Conservation (phyloP, 2,113 vertebrate genomes). For the Epinephelus lanceolatus region DNA sequence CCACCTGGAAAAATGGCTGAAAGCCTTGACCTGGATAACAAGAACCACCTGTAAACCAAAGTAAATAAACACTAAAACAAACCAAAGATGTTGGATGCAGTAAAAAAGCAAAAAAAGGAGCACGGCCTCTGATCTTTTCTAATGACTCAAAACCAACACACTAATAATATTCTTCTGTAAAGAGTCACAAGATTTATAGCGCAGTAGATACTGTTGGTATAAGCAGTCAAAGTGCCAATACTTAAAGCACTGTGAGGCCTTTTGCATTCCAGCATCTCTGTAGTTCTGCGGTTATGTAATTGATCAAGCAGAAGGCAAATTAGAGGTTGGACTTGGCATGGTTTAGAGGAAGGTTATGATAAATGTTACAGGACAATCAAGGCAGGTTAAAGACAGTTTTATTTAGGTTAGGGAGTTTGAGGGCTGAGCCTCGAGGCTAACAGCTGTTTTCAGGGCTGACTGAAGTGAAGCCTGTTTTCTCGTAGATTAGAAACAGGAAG, state of each 20-base stretch:
- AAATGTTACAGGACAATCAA: constrained; percentile 51
- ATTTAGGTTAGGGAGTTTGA: constrained; percentile 41
- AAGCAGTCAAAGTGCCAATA: background rate
- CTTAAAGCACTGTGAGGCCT: background rate
- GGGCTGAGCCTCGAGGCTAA: constrained; percentile 42
- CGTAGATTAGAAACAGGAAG: constrained; percentile 71
- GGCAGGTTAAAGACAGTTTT: constrained; percentile 55
- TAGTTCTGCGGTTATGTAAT: constrained; percentile 27
- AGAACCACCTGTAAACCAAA: constrained; percentile 26
- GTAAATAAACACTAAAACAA: constrained; percentile 5
- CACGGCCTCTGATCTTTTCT: background rate
- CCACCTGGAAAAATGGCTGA: background rate
- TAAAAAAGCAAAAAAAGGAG: background rate
- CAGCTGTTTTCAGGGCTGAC: constrained; percentile 52
- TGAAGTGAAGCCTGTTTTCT: constrained; percentile 50
- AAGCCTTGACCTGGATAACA: background rate
- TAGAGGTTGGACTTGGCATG: constrained; percentile 1
- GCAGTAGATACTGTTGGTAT: background rate
- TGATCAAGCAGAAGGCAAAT: constrained; percentile 32
- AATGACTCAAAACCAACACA: constrained; percentile 20
- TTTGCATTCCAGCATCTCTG: constrained; percentile 4
- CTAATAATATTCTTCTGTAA: background rate
- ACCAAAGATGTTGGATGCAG: background rate
- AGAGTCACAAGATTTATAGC: background rate
- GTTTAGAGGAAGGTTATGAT: constrained; percentile 10